A percentile compares a stretch with the other conserved stretches of the same genome.
phyloP scores from a whole-genome alignment of 2,888 invertebrate species.

The Carpatolechia fugitivella region DNA sequence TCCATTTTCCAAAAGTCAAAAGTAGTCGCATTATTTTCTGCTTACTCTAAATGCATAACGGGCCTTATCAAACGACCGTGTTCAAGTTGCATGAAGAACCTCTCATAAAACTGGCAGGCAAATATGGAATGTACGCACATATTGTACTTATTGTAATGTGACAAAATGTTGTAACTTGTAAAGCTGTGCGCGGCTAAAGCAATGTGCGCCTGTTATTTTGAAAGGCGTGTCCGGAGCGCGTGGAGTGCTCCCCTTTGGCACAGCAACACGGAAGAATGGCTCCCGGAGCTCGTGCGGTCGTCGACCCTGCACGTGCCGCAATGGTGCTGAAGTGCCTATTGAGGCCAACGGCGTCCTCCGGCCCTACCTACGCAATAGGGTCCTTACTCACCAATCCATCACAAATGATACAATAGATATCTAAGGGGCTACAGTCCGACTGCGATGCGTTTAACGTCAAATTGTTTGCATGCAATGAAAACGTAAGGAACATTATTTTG shows the following conservation, averaged over 20 bases:
- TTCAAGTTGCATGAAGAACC: background rate
- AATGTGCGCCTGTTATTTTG: slow-evolving; percentile 5
- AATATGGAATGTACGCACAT: background rate
- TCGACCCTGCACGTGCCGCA: slow-evolving; percentile 24
- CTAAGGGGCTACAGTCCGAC: background rate
- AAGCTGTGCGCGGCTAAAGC: background rate
- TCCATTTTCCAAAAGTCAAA: too few species aligned
- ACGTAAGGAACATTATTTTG: too few species aligned
- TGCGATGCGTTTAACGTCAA: too few species aligned
- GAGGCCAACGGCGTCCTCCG: slow-evolving; percentile 14
- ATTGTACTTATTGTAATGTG: background rate
- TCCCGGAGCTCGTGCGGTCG: slow-evolving; percentile 11
- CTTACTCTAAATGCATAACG: too few species aligned
- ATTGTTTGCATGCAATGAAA: background rate
- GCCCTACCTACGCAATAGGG: background rate
- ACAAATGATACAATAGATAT: background rate
- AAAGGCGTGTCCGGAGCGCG: slow-evolving; percentile 4
- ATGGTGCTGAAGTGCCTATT: slow-evolving; percentile 16
- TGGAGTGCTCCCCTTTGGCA: slow-evolving; percentile 5
- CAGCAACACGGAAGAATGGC: slow-evolving; percentile 16
- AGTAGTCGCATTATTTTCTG: background rate
- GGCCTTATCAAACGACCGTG: background rate
- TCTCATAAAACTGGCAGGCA: background rate
- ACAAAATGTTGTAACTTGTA: background rate
- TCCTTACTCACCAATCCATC: background rate